Percentiles rank a stretch among this genome's conserved stretches.
Evolutionary conservation across 2,888 invertebrate species (phyloP).

Genomic region (Megamerina dolium): DNA sequence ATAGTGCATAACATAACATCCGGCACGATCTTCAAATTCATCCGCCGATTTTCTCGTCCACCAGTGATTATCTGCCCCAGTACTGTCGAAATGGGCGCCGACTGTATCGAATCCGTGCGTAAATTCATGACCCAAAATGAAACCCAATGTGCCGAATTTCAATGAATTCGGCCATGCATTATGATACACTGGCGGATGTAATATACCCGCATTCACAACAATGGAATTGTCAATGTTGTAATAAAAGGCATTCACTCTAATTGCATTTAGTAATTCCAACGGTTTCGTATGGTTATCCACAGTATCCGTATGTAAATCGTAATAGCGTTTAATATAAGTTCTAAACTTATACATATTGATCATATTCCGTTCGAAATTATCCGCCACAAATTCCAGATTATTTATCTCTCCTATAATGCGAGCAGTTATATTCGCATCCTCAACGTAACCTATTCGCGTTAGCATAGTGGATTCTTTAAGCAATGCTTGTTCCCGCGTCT

Average conservation of each 20-base stretch:
- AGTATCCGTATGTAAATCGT: slow-evolving; percentile 25
- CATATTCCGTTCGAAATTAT: slow-evolving; percentile 27
- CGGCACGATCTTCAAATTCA: slow-evolving; percentile 32
- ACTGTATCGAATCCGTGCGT: slow-evolving; percentile 41
- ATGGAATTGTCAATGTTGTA: slow-evolving; percentile 42
- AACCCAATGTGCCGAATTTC: slow-evolving; percentile 41
- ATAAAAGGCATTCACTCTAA: slow-evolving; percentile 42
- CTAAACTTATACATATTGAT: slow-evolving; percentile 30
- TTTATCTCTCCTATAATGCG: slow-evolving; percentile 28
- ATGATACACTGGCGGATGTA: slow-evolving; percentile 39
- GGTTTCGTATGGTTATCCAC: slow-evolving; percentile 31
- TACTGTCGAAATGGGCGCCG: slow-evolving; percentile 33
- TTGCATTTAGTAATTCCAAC: slow-evolving; percentile 29
- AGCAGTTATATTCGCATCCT: slow-evolving; percentile 24
- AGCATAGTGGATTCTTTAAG: slow-evolving; percentile 32
- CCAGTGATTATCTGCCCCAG: slow-evolving; percentile 29
- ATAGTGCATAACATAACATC: slow-evolving; percentile 37
- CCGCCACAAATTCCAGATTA: slow-evolving; percentile 26
- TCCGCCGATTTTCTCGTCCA: slow-evolving; percentile 35
- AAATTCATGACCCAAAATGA: slow-evolving; percentile 40
- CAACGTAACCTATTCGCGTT: slow-evolving; percentile 28
- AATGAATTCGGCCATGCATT: slow-evolving; percentile 36
- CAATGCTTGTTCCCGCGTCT: slow-evolving; percentile 34
- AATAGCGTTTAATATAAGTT: slow-evolving; percentile 28
- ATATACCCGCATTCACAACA: slow-evolving; percentile 38